Percentiles rank a stretch among this genome's conserved stretches.
phyloP scores from a whole-genome alignment of 2,113 vertebrate species.

The Pangasianodon hypophthalmus region DNA sequence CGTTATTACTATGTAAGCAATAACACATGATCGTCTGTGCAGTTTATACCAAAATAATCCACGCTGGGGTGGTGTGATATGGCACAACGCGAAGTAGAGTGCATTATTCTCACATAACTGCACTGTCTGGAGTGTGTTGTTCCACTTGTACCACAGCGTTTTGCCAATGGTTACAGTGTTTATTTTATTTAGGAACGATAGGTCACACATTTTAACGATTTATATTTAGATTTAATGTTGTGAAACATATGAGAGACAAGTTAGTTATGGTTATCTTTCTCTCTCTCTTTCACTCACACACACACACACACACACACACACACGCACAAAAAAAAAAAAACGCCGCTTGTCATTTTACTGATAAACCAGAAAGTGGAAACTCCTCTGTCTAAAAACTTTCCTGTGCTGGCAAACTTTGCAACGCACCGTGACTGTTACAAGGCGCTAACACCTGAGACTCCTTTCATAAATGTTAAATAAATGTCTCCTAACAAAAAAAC shows the following conservation, averaged over 20 bases:
- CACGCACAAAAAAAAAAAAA: too few species aligned
- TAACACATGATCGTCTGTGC: neutral
- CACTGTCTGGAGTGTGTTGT: neutral
- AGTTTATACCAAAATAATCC: neutral
- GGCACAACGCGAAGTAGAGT: neutral
- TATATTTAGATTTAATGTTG: neutral
- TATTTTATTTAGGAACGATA: neutral
- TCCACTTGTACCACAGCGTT: neutral
- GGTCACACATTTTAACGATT: neutral
- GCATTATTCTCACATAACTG: neutral
- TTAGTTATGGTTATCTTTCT: neutral
- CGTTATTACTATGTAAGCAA: neutral
- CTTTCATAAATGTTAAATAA: neutral
- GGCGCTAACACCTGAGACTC: neutral
- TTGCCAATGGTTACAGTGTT: neutral
- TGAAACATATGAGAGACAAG: neutral
- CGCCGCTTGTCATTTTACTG: too few species aligned
- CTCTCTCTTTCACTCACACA: neutral
- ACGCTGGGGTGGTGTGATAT: neutral
- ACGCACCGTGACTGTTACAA: neutral
- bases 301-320: too few species aligned
- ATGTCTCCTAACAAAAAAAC: neutral
- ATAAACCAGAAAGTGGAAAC: too few species aligned
- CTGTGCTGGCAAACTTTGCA: neutral
- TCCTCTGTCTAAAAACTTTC: neutral